These are phyloP conservation scores for Phthorimaea operculella DNA, from an alignment of 1,140 invertebrate species.

Conservation along the genomic window DNA sequence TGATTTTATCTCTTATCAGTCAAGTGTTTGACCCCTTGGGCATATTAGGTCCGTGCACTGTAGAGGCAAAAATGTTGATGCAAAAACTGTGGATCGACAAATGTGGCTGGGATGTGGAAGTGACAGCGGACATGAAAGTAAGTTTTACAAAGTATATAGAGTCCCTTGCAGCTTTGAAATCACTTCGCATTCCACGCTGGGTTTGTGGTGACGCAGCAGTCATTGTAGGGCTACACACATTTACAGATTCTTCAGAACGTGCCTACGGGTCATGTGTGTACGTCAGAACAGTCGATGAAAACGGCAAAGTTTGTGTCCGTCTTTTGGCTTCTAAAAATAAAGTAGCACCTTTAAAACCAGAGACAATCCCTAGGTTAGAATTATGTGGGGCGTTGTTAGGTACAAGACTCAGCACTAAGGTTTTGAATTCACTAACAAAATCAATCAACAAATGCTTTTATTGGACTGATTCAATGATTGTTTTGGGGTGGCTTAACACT, in stretches of 20 bases:
- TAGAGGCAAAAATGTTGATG: slow-evolving; percentile 35
- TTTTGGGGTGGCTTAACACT: neutral
- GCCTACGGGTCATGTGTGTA: slow-evolving; percentile 32
- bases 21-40: slow-evolving; percentile 35
- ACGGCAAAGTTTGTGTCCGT: slow-evolving; percentile 10
- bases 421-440: neutral
- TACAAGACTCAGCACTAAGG: neutral
- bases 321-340: slow-evolving; percentile 42
- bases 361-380: slow-evolving; percentile 9
- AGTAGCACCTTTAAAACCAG: slow-evolving; percentile 40
- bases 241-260: slow-evolving; percentile 25
- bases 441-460: neutral
- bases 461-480: slow-evolving; percentile 4
- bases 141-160: neutral
- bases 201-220: neutral
- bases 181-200: slow-evolving; percentile 4
- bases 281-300: slow-evolving; percentile 16
- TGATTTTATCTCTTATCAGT: slow-evolving; percentile 25
- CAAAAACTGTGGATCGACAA: slow-evolving; percentile 33
- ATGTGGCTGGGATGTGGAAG: slow-evolving; percentile 36
- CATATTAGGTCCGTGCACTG: slow-evolving; percentile 27
- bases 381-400: slow-evolving; percentile 2
- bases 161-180: neutral
- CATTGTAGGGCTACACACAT: slow-evolving; percentile 24
- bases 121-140: neutral